Percentiles rank a stretch among this genome's conserved stretches.
Conservation (phyloP, 2,888 invertebrate species). For the Hirtodrosophila histrioides region DNA sequence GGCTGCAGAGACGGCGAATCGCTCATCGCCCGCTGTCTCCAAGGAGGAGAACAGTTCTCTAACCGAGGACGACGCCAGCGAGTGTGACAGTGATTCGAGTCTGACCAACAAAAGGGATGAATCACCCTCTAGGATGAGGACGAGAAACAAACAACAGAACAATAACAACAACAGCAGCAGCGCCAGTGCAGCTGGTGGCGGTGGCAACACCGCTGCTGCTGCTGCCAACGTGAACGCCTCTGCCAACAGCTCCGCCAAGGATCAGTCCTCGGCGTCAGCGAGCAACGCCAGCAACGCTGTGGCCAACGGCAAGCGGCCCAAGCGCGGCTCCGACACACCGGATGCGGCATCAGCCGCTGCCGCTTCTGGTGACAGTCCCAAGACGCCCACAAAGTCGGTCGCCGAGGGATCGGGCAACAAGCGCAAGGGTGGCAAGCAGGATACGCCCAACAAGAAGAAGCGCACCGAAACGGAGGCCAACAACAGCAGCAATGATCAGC, state of each 20-base stretch:
- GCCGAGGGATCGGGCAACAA: conserved; percentile 80
- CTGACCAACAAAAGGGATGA: conserved; percentile 91
- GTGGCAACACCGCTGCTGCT: conserved; percentile 40
- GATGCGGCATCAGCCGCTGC: conserved; percentile 82
- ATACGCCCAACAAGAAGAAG: conserved; percentile 86
- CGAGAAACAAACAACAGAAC: conserved; percentile 92
- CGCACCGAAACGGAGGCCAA: conserved; percentile 84
- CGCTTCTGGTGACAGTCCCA: conserved; percentile 84
- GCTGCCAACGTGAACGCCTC: conserved; percentile 45
- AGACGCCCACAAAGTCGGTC: conserved; percentile 79
- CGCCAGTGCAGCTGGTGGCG: conserved; percentile 59
- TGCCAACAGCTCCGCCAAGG: conserved; percentile 67
- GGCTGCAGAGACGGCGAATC: conserved; percentile 85
- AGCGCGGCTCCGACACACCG: conserved; percentile 87
- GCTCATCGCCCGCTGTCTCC: conserved; percentile 88
- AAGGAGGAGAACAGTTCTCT: conserved; percentile 92
- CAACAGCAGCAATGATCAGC: conserved; percentile 46
- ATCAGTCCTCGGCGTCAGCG: conserved; percentile 60
- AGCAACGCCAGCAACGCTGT: conserved; percentile 68
- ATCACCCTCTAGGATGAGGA: conserved; percentile 95
- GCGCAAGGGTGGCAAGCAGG: conserved; percentile 84
- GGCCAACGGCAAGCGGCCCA: conserved; percentile 85
- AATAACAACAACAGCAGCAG: conserved; percentile 84
- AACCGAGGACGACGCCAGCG: conserved; percentile 95
- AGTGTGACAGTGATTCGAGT: conserved; percentile 97